Conservation (phyloP, 2,888 invertebrate species). For the Drosophila macrospina region DNA sequence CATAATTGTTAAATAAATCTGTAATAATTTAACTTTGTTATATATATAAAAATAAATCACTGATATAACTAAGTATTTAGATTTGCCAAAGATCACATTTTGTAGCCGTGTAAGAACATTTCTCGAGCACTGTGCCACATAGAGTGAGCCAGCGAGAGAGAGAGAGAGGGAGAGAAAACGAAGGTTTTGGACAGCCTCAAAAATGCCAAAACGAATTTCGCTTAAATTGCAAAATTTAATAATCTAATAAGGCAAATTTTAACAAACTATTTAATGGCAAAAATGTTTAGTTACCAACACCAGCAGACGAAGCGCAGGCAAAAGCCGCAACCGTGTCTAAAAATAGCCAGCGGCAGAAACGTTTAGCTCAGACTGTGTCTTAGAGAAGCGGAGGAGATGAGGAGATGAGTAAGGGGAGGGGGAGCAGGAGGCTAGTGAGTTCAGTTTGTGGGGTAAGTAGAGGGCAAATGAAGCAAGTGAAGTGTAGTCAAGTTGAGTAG, state of each 20-base stretch:
- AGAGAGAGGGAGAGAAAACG: not conserved
- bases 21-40: no score
- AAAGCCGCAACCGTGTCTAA: slow-evolving; percentile 57
- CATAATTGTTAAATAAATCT: no score
- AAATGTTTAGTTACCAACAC: slow-evolving; percentile 59
- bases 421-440: not conserved
- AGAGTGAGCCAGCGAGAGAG: not conserved
- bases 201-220: slow-evolving; percentile 73
- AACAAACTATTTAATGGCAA: slow-evolving; percentile 81
- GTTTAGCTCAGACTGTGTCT: slow-evolving; percentile 65
- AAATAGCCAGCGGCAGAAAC: slow-evolving; percentile 73
- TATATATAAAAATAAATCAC: no score
- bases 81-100: not conserved
- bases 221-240: slow-evolving; percentile 78
- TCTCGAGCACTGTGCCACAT: slow-evolving; percentile 28
- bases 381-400: not conserved
- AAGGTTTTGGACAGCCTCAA: slow-evolving; percentile 34
- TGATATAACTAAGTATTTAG: not conserved
- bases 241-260: slow-evolving; percentile 81
- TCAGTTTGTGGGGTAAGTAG: not conserved
- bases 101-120: slow-evolving; percentile 4
- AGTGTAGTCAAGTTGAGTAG: slow-evolving; percentile 52
- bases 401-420: not conserved
- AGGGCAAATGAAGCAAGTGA: slow-evolving; percentile 33
- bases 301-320: slow-evolving; percentile 21